Percentiles rank a stretch among this genome's conserved stretches.
Conservation (phyloP, 1,140 invertebrate genomes). For the Latrodectus geometricus region DNA sequence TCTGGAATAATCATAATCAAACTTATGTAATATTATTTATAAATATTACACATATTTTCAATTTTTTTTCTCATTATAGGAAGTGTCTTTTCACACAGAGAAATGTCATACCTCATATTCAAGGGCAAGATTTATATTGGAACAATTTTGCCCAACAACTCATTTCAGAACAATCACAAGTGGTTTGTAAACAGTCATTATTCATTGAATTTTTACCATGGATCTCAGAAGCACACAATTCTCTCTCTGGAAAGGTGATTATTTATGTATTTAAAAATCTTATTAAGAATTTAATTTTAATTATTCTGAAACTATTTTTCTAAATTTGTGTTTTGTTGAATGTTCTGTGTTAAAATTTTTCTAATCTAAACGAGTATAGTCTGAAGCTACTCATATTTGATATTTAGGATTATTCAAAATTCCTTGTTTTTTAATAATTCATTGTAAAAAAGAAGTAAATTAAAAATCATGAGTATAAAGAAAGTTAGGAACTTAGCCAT, state of each 20-base stretch:
- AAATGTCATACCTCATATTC: slow-evolving; percentile 48
- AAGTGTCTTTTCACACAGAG: slow-evolving; percentile 50
- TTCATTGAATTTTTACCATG: slow-evolving; percentile 59
- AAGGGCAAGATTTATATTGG: slow-evolving; percentile 51
- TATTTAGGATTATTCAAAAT: no score
- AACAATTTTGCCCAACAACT: slow-evolving; percentile 53
- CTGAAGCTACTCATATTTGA: no score
- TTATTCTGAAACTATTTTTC: no score
- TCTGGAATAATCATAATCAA: neutral
- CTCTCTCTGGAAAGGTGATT: slow-evolving; percentile 45
- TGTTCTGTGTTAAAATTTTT: no score
- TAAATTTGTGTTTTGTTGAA: no score
- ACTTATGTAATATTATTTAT: no score
- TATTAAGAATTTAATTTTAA: no score
- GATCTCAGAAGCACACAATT: slow-evolving; percentile 35
- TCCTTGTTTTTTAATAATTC: no score
- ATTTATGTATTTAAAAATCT: neutral
- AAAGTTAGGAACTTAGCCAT: no score
- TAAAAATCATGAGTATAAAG: no score
- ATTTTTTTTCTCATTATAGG: slow-evolving; percentile 19
- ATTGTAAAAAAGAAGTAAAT: no score
- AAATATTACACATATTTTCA: neutral
- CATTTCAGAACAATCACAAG: slow-evolving; percentile 47
- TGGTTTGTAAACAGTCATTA: slow-evolving; percentile 41
- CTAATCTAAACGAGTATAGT: no score